Percentiles rank a stretch among this genome's conserved stretches.
Evolutionary conservation across 2,888 invertebrate species (phyloP).

Genomic region (Orchestes rusci): DNA sequence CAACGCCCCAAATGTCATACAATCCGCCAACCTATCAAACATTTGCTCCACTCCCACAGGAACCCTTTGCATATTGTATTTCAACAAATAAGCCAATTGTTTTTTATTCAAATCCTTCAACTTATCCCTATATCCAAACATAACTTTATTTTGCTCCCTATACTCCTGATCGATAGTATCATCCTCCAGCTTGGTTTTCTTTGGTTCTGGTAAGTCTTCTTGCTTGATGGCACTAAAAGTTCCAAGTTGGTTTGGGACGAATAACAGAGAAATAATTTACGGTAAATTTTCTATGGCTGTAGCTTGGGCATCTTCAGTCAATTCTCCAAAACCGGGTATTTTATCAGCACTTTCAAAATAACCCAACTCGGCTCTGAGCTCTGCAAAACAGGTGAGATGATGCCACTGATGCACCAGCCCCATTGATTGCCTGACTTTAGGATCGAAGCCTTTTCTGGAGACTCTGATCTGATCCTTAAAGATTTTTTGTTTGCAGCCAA

Average conservation of each 20-base stretch:
- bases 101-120: conserved; percentile 53
- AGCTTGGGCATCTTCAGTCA: conserved; percentile 66
- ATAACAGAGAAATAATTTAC: conserved; percentile 49
- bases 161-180: conserved; percentile 53
- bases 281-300: conserved; percentile 57
- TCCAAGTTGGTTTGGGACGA: no score
- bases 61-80: conserved; percentile 64
- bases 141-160: conserved; percentile 63
- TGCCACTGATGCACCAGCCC: conserved; percentile 87
- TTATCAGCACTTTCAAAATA: conserved; percentile 65
- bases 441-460: conserved; percentile 78
- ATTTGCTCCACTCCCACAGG: conserved; percentile 62
- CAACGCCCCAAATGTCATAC: conserved; percentile 82
- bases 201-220: conserved; percentile 54
- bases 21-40: conserved; percentile 68
- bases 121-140: conserved; percentile 61
- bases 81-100: conserved; percentile 58
- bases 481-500: conserved; percentile 80
- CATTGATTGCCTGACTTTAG: conserved; percentile 62
- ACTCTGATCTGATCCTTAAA: conserved; percentile 64
- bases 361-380: conserved; percentile 61
- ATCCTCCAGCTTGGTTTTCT: conserved; percentile 59
- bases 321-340: conserved; percentile 67
- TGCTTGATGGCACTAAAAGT: conserved; percentile 44
- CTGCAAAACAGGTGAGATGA: conserved; percentile 84